Evolutionary conservation across 1,140 invertebrate genomes (phyloP).

Genomic region (Chymomyza costata): DNA sequence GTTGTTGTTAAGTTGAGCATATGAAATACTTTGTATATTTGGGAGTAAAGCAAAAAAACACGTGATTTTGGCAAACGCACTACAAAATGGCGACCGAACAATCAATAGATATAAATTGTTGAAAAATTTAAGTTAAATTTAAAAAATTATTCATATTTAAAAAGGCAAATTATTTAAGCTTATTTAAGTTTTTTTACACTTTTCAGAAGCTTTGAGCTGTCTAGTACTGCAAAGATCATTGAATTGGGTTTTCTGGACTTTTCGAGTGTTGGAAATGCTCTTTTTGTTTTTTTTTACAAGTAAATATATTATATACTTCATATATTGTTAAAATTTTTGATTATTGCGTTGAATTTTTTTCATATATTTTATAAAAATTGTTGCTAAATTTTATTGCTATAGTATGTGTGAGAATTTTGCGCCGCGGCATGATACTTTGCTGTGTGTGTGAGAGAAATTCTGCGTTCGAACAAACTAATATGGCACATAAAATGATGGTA

Average conservation of each 20-base stretch:
- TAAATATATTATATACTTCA: too few species aligned
- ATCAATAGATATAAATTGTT: too few species aligned
- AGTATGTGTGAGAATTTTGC: constrained; percentile 24
- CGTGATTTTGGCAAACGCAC: constrained; percentile 20
- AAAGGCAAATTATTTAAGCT: too few species aligned
- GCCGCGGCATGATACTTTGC: background rate
- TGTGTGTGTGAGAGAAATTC: constrained; percentile 48
- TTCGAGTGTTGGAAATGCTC: too few species aligned
- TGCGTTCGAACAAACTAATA: constrained; percentile 42
- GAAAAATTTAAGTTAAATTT: too few species aligned
- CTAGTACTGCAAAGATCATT: too few species aligned
- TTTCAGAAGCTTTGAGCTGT: too few species aligned
- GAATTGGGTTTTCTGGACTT: too few species aligned
- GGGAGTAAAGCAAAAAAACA: constrained; percentile 17
- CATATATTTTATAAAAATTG: constrained; percentile 38
- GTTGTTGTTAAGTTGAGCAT: constrained; percentile 16
- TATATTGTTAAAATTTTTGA: background rate
- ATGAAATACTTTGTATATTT: constrained; percentile 1
- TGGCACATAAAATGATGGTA: constrained; percentile 18
- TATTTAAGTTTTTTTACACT: too few species aligned
- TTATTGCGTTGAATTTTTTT: constrained; percentile 28
- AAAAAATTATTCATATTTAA: too few species aligned
- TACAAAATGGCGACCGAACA: background rate
- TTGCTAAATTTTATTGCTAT: constrained; percentile 23
- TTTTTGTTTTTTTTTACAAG: too few species aligned